These are phyloP conservation scores for Neosilurus hyrtlii DNA, from an alignment of 2,797 vertebrate species.

Conservation along the genomic window DNA sequence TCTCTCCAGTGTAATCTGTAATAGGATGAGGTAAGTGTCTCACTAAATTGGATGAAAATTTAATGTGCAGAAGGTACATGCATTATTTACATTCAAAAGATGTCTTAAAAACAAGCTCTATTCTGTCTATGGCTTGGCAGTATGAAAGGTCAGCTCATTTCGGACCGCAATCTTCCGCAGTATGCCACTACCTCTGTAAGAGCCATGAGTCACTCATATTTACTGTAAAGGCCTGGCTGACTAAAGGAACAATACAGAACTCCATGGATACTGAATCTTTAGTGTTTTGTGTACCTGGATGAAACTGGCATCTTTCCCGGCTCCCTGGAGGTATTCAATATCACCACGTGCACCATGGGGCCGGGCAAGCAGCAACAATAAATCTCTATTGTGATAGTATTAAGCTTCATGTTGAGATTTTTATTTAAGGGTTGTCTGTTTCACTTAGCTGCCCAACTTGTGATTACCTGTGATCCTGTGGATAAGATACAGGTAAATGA, in stretches of 20 bases:
- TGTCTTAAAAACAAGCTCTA: neutral
- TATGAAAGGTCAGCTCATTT: neutral
- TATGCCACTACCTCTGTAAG: neutral
- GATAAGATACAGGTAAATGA: neutral
- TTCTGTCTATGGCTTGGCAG: neutral
- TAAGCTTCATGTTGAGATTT: conserved; percentile 57
- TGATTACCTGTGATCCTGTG: neutral
- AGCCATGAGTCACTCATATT: neutral
- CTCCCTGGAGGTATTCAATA: conserved; percentile 31
- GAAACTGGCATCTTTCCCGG: neutral
- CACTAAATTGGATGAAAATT: neutral
- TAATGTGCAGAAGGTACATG: neutral
- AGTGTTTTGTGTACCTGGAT: conserved; percentile 48
- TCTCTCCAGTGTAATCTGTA: neutral
- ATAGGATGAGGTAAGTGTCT: neutral
- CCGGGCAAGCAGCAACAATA: conserved; percentile 50
- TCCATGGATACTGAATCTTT: conserved; percentile 51
- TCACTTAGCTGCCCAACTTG: conserved; percentile 13
- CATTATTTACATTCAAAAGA: neutral
- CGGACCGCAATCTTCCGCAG: neutral
- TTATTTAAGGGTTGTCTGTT: conserved; percentile 19
- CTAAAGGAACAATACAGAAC: conserved; percentile 60
- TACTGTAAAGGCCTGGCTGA: conserved; percentile 42
- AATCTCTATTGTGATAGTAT: conserved; percentile 49
- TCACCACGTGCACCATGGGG: conserved; percentile 60